Evolutionary conservation across 2,888 invertebrate species (phyloP), one percentile per base, ranked within the genome.

Genomic region (Tenthredo notha): DNA sequence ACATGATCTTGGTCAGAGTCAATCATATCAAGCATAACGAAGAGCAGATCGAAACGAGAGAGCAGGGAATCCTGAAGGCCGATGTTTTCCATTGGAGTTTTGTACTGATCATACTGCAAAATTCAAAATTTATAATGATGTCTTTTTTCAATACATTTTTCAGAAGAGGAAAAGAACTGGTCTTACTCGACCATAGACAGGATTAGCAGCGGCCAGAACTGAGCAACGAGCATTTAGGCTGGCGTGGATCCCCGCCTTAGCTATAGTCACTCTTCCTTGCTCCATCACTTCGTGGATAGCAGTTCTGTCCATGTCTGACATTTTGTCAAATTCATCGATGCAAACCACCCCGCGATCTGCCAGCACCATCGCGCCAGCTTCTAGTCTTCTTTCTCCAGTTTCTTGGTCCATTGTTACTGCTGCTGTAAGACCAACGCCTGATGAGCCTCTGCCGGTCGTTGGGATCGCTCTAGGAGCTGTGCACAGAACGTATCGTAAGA

Each of bases 201-300:
- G 99, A 95, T 99, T 99, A 75, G 99, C 99, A n/a, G 99, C 99
- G 2, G 99, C 99, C 74, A 99, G 94, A 6, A 99, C 99, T 0
- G 98, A 98, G 94, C 99, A 99, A 43, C 99, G 95, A 0, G 99
- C 99, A 94, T 99, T 99, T 86, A 99, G 95, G 84, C 98, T 97
- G 4, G 99, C 99, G 93, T 99, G 99, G 87, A 99, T 99, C 9
- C 99, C 99, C 33, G 99, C 99, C 94, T 99, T 99, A 25, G 99
- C 98, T 90, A 99, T 99, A 10, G 99, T 99, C 4, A 99, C 98
- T 88, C 97, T 95, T 6, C 99, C 99, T 94, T 99, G 99, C 95
- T 99, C 99, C 99, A 99, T 98, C 6, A 99, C 99, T 95, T 99
- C 99, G 94, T 99, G 99, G 88, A 99, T 99, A 61, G 99, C 99